Evolutionary conservation across 92 coral and sea anemone genomes (phyloP).

Genomic region (Epizoanthus ramosus): DNA sequence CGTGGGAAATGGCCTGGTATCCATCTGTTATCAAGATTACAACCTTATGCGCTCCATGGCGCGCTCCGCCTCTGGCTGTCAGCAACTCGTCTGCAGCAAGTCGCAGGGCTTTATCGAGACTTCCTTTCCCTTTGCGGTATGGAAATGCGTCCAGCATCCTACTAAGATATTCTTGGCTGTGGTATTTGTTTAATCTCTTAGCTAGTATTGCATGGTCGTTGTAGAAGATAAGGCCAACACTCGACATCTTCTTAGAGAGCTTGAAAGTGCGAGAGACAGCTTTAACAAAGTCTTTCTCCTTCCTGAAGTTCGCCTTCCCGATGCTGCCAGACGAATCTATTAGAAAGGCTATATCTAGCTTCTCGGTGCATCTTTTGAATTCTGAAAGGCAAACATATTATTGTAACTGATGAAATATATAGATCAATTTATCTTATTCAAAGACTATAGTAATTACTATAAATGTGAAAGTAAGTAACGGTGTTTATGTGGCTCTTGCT

Average conservation of each 20-base stretch:
- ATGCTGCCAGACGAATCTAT: conserved; percentile 72
- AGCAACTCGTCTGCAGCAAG: conserved; percentile 57
- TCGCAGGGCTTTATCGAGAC: conserved; percentile 56
- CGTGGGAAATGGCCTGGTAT: conserved; percentile 45
- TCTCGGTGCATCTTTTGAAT: conserved; percentile 46
- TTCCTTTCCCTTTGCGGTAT: conserved; percentile 58
- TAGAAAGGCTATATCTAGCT: conserved; percentile 69
- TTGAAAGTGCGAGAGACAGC: conserved; percentile 56
- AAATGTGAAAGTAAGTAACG: not conserved
- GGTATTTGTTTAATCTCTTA: conserved; percentile 49
- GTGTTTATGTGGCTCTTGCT: too few species aligned
- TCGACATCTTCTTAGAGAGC: conserved; percentile 45
- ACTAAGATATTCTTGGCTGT: conserved; percentile 51
- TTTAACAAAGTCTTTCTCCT: conserved; percentile 77
- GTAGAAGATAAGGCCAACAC: conserved; percentile 60
- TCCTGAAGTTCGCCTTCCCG: conserved; percentile 52
- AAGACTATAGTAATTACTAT: too few species aligned
- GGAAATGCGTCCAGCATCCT: conserved; percentile 56
- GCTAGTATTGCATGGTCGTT: conserved; percentile 52
- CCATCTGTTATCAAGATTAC: conserved; percentile 67
- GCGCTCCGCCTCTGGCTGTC: conserved; percentile 45
- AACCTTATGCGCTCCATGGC: conserved; percentile 69
- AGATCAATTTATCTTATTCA: not conserved
- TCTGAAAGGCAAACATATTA: conserved; percentile 29
- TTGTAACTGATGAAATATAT: not conserved